Percentiles rank a stretch among this genome's conserved stretches.
Conservation (phyloP, 53 echinoderm and acorn worm genomes). For the Zoroaster sp. region DNA sequence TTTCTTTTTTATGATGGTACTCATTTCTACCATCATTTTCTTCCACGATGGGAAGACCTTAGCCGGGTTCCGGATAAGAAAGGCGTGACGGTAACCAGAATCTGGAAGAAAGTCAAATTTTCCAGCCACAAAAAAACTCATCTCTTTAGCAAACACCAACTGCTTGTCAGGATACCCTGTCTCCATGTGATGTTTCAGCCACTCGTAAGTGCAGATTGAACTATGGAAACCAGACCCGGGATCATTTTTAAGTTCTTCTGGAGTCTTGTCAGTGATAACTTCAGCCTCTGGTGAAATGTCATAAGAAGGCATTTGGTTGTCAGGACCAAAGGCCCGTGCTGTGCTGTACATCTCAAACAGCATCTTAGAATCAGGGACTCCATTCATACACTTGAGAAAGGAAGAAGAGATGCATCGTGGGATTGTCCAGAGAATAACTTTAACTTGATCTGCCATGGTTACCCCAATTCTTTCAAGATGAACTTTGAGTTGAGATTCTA, state of each 20-base stretch:
- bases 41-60: constrained; percentile 9
- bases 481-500: neutral
- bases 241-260: neutral
- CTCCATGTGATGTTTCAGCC: neutral
- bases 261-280: neutral
- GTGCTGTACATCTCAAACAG: constrained; percentile 1
- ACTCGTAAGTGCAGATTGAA: neutral
- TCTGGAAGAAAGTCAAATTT: neutral
- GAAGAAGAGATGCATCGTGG: neutral
- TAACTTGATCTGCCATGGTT: neutral
- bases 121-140: neutral
- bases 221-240: neutral
- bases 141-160: neutral
- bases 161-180: neutral
- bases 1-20: neutral
- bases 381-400: constrained; percentile 1
- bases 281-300: neutral
- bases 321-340: neutral
- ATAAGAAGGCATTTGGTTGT: neutral
- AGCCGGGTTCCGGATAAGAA: neutral
- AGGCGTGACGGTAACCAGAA: neutral
- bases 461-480: neutral
- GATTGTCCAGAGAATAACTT: neutral
- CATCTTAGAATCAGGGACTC: constrained; percentile 9
- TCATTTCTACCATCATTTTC: neutral